Percentiles rank a stretch among this genome's conserved stretches.
These are phyloP conservation scores for Atherix ibis DNA, from an alignment of 2,888 invertebrate genomes.

Conservation along the genomic window DNA sequence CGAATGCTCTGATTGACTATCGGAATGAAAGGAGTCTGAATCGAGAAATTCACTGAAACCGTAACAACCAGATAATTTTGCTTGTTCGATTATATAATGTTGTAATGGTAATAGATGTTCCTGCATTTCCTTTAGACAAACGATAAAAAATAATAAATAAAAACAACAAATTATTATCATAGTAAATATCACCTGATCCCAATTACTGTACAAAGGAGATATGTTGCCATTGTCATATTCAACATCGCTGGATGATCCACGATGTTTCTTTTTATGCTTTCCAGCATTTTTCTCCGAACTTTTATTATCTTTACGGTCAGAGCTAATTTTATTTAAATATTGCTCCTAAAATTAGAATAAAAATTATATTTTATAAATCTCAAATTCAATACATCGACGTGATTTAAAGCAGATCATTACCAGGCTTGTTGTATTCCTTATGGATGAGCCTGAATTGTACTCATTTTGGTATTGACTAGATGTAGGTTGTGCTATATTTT, in stretches of 20 bases:
- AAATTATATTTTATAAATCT: not conserved
- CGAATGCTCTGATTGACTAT: conserved; percentile 49
- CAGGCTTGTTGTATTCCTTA: conserved; percentile 9
- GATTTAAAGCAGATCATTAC: conserved; percentile 5
- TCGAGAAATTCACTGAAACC: conserved; percentile 51
- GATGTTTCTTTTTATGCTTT: conserved; percentile 13
- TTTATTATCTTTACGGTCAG: conserved; percentile 22
- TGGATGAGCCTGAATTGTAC: conserved; percentile 8
- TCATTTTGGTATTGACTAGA: conserved; percentile 14
- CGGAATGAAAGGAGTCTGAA: conserved; percentile 64
- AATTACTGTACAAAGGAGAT: conserved; percentile 55
- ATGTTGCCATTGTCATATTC: conserved; percentile 44
- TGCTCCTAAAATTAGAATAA: conserved; percentile 10
- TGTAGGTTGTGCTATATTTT: conserved; percentile 8
- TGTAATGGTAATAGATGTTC: conserved; percentile 67
- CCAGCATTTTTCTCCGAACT: conserved; percentile 12
- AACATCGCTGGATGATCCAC: conserved; percentile 27
- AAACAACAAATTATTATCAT: too few species aligned
- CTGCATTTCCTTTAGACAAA: conserved; percentile 36
- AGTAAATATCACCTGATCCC: conserved; percentile 38
- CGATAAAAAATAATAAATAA: conserved; percentile 2
- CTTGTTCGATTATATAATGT: conserved; percentile 78
- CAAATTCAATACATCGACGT: too few species aligned
- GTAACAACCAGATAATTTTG: conserved; percentile 49
- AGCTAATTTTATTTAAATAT: conserved; percentile 32